Evolutionary conservation across 2,113 vertebrate genomes (phyloP).

Genomic region (Colius striatus): DNA sequence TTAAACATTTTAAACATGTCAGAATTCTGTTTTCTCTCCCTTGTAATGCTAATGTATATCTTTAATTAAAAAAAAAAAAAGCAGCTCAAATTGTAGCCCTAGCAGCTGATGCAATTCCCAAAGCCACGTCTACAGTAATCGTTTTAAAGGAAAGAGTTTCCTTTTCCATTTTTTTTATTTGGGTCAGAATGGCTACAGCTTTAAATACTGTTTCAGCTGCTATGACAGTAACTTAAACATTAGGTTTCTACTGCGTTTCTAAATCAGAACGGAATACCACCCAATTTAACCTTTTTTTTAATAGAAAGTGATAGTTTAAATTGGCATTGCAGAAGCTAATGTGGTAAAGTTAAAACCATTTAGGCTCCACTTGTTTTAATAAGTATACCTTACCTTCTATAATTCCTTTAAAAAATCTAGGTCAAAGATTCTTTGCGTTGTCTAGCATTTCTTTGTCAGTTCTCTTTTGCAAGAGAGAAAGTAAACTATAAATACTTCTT

Average conservation of each 20-base stretch:
- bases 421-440: constrained; percentile 61
- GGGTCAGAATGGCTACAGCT: constrained; percentile 32
- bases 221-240: constrained; percentile 50
- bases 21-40: not conserved
- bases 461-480: constrained; percentile 15
- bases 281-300: constrained; percentile 22
- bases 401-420: constrained; percentile 60
- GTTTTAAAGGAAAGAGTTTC: constrained; percentile 44
- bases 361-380: constrained; percentile 60
- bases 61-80: not conserved
- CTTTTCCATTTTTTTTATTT: constrained; percentile 48
- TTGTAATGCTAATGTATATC: not conserved
- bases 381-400: constrained; percentile 61
- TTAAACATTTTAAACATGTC: not conserved
- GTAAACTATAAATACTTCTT: constrained; percentile 16
- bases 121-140: constrained; percentile 38
- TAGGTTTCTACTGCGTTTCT: constrained; percentile 62
- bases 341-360: constrained; percentile 65
- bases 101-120: constrained; percentile 56
- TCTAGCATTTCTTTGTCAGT: constrained; percentile 53
- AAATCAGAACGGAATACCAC: constrained; percentile 61
- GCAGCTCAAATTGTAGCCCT: not conserved
- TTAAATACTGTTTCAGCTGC: constrained; percentile 68
- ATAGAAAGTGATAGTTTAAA: constrained; percentile 71
- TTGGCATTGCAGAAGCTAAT: constrained; percentile 65